Conservation (phyloP, 1,140 invertebrate genomes). For the Eriosoma lanigerum region DNA sequence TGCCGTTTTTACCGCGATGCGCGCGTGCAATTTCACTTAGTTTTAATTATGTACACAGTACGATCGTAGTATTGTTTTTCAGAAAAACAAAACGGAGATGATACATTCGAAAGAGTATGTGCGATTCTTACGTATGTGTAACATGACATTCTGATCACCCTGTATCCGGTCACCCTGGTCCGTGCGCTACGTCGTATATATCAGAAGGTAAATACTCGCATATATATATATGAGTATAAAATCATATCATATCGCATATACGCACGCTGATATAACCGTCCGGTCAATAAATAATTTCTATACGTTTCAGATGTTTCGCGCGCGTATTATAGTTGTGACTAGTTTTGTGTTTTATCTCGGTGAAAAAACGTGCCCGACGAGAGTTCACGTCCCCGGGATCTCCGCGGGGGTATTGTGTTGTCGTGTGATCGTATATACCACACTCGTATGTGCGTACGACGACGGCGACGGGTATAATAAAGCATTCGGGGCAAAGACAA, state of each 20-base stretch:
- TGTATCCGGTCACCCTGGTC: too few species aligned
- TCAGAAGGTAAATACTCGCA: too few species aligned
- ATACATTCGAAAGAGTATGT: neutral
- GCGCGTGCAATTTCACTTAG: slow-evolving; percentile 32
- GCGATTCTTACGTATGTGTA: too few species aligned
- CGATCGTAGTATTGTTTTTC: too few species aligned
- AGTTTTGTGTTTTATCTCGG: slow-evolving; percentile 26
- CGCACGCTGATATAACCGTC: neutral
- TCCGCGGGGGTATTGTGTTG: slow-evolving; percentile 17
- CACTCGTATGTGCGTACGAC: too few species aligned
- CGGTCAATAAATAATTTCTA: slow-evolving; percentile 3
- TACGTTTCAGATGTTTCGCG: neutral
- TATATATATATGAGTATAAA: too few species aligned
- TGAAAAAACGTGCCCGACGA: slow-evolving; percentile 16
- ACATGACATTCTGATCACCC: too few species aligned
- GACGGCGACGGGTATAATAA: neutral
- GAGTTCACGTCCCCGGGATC: slow-evolving; percentile 38
- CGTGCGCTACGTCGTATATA: neutral
- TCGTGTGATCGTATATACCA: too few species aligned
- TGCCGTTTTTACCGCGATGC: too few species aligned
- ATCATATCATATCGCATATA: too few species aligned
- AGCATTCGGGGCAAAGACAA: slow-evolving; percentile 41
- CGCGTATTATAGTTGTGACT: slow-evolving; percentile 5
- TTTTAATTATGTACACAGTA: too few species aligned
- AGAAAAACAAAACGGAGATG: too few species aligned